Conservation (phyloP, 2,888 invertebrate genomes). For the Torymus tubicola region DNA sequence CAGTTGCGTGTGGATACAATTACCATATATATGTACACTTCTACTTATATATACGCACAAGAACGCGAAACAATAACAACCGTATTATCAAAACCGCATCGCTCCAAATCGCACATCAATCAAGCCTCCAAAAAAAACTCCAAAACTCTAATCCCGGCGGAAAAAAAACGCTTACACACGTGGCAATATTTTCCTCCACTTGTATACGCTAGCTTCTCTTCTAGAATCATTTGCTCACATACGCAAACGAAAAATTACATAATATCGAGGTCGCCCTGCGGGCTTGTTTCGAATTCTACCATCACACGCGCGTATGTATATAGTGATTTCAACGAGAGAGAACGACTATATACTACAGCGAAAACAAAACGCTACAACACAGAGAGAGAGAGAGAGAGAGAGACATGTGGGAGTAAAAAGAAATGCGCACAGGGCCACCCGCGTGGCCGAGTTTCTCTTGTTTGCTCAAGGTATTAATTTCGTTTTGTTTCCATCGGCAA, state of each 20-base stretch:
- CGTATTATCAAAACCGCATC: too few species aligned
- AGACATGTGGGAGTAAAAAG: not conserved
- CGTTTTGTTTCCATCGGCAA: slow-evolving; percentile 31
- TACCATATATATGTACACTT: too few species aligned
- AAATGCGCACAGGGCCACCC: not conserved
- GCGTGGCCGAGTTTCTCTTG: slow-evolving; percentile 31
- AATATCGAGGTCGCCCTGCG: not conserved
- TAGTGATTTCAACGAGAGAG: not conserved
- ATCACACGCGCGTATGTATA: not conserved
- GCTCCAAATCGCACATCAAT: too few species aligned
- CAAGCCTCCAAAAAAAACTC: too few species aligned
- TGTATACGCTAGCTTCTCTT: too few species aligned
- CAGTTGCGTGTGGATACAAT: too few species aligned
- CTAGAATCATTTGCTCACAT: too few species aligned
- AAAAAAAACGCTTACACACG: too few species aligned
- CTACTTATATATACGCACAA: too few species aligned
- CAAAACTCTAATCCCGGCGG: too few species aligned
- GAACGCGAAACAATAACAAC: too few species aligned
- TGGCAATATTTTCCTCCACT: too few species aligned
- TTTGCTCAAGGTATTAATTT: slow-evolving; percentile 40
- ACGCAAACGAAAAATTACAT: not conserved
- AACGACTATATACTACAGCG: not conserved
- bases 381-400: not conserved
- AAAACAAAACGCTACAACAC: not conserved
- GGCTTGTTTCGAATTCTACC: slow-evolving; percentile 15